A percentile compares a stretch with the other conserved stretches of the same genome.
Conservation (phyloP, 2,113 vertebrate species). For the Elephas maximus region DNA sequence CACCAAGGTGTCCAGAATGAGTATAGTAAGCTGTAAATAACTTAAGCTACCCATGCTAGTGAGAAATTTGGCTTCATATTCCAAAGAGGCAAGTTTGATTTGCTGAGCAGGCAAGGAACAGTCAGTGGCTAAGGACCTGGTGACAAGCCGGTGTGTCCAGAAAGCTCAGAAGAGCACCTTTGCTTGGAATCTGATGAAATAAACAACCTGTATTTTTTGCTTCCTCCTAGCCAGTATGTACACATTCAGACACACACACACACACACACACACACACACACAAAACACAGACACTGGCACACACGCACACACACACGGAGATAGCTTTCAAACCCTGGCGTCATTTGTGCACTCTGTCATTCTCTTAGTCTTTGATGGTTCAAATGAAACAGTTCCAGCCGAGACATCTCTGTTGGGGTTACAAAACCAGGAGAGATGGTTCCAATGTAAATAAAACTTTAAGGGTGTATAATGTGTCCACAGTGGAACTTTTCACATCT, state of each 20-base stretch:
- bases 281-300: neutral
- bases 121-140: neutral
- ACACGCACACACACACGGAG: neutral
- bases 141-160: neutral
- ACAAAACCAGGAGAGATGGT: constrained; percentile 6
- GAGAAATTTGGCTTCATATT: neutral
- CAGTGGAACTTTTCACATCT: constrained; percentile 47
- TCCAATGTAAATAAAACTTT: constrained; percentile 38
- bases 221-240: neutral
- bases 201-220: neutral
- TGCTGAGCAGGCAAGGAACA: neutral
- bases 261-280: neutral
- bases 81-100: neutral
- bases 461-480: neutral
- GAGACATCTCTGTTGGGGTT: constrained; percentile 1
- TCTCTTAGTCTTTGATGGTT: constrained; percentile 57
- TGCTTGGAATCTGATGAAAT: neutral
- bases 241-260: neutral
- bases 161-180: neutral
- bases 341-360: constrained; percentile 36
- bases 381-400: constrained; percentile 39
- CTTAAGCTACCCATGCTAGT: neutral
- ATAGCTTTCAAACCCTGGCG: neutral
- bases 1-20: no score
- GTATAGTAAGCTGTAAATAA: neutral